Conservation (phyloP, 2,888 invertebrate genomes). For the Acanthosepion pharaonis region DNA sequence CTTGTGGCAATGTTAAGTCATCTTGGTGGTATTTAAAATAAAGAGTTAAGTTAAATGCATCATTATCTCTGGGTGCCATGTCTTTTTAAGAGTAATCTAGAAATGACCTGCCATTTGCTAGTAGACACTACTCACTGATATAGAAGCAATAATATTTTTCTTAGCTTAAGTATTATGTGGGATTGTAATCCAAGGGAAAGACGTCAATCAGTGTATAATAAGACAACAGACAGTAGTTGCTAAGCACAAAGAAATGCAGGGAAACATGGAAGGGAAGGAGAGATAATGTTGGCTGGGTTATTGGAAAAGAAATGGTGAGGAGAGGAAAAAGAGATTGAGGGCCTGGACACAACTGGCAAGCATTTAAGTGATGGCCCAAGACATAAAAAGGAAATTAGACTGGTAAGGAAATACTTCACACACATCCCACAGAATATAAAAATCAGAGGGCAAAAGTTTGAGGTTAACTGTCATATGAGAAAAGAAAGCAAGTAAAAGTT, state of each 20-base stretch:
- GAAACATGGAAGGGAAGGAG: background rate
- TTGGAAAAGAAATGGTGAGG: background rate
- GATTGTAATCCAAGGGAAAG: constrained; percentile 10
- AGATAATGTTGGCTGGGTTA: background rate
- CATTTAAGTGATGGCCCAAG: background rate
- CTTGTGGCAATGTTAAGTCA: background rate
- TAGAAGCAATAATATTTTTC: constrained; percentile 33
- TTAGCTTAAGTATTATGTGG: background rate
- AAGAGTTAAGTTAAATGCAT: background rate
- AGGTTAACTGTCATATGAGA: too few species aligned
- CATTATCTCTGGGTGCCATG: background rate
- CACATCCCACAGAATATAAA: too few species aligned
- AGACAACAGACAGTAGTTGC: constrained; percentile 7
- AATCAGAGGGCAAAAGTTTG: too few species aligned
- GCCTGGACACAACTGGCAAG: background rate
- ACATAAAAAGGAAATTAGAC: background rate
- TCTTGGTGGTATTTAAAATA: background rate
- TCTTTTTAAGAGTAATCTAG: background rate
- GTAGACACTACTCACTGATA: constrained; percentile 33
- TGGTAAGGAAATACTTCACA: too few species aligned
- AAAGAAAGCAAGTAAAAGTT: too few species aligned
- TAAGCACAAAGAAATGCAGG: background rate
- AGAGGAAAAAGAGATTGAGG: background rate
- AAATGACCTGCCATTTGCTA: constrained; percentile 1
- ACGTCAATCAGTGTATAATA: background rate